A percentile compares a stretch with the other conserved stretches of the same genome.
phyloP scores from a whole-genome alignment of 1,140 invertebrate species.

The Drosophila repleta region DNA sequence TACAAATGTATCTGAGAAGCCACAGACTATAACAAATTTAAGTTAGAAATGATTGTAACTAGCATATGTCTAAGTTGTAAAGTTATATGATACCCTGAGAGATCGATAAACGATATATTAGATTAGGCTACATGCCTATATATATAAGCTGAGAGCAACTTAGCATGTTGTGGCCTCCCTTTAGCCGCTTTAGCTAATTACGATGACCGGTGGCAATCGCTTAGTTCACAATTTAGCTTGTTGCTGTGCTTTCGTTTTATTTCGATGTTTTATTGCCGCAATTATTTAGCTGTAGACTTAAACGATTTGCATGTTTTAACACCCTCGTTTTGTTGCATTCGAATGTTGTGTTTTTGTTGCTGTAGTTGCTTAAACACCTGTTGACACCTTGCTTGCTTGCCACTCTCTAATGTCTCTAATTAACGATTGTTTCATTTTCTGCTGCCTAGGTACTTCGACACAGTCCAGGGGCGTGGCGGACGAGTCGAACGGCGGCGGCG shows the following conservation, averaged over 20 bases:
- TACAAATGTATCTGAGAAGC: too few relatives aligned
- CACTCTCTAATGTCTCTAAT: too few relatives aligned
- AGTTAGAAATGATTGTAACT: too few relatives aligned
- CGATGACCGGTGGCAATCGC: conserved; percentile 24
- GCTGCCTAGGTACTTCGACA: conserved; percentile 66
- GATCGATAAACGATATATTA: too few relatives aligned
- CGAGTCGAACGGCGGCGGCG: conserved; percentile 48
- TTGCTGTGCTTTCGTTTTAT: conserved; percentile 9
- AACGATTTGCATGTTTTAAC: conserved; percentile 10
- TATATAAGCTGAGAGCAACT: too few relatives aligned
- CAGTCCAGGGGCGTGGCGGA: conserved; percentile 61
- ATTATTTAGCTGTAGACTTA: too few relatives aligned
- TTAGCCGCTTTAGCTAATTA: not conserved
- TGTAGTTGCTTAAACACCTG: conserved; percentile 28
- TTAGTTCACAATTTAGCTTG: conserved; percentile 7
- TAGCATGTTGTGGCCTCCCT: too few relatives aligned
- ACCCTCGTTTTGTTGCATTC: conserved; percentile 18
- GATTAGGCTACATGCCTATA: too few relatives aligned
- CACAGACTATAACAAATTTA: too few relatives aligned
- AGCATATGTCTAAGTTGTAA: too few relatives aligned
- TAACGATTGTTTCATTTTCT: not conserved
- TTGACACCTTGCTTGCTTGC: too few relatives aligned
- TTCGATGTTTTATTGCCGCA: not conserved
- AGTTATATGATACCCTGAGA: too few relatives aligned
- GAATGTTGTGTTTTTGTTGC: conserved; percentile 39